Evolutionary conservation across 2,113 vertebrate genomes (phyloP), one percentile per base, ranked within the genome.

Genomic region (Myotis brandtii): DNA sequence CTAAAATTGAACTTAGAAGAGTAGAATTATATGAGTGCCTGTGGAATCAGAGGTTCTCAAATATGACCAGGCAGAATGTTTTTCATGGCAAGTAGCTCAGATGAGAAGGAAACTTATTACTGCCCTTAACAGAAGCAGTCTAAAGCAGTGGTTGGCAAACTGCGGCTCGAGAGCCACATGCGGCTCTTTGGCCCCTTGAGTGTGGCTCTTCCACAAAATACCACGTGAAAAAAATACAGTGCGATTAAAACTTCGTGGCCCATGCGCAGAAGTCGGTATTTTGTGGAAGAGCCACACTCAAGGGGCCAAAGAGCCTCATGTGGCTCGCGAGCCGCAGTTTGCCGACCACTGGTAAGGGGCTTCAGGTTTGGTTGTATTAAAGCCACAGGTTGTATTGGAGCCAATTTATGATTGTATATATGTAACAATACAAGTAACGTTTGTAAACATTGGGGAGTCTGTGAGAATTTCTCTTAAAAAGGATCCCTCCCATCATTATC

Each of bases 61-160:
- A 67, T 93, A 37, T 69, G 32, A 80, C 62, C 14, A 32, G 9
- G 67, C 17, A 67, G 83, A 56, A 54, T 91, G 21, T 46, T 80
- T 79, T 88, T 93, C 72, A 69, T 93, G 37, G 46, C 37, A 79
- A 54, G n/a, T 82, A 79, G n/a, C 86, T 93, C 67, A 89, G 64
- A 72, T 9, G 16, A 72, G 69, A 94, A 76, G 40, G 21, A 94
- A 59, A 75, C 20, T 10, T 14, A 23, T 32, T 84, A n/a, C 27
- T n/a, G 91, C 16, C 50, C 18, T 84, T 84, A 72, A 30, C 40
- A 90, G 37, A 43, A 92, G 66, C 62, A 32, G 76, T 86, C 70
- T 62, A 50, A 43, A 7, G 43, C 43, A 43, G 43, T 43, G 43
- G 43, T 43, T 6, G 43, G 43, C 43, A 43, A 43, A 43, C 43